phyloP scores from a whole-genome alignment of 37 sponge, comb jelly and placozoan species.

The Chondrosia reniformis region DNA sequence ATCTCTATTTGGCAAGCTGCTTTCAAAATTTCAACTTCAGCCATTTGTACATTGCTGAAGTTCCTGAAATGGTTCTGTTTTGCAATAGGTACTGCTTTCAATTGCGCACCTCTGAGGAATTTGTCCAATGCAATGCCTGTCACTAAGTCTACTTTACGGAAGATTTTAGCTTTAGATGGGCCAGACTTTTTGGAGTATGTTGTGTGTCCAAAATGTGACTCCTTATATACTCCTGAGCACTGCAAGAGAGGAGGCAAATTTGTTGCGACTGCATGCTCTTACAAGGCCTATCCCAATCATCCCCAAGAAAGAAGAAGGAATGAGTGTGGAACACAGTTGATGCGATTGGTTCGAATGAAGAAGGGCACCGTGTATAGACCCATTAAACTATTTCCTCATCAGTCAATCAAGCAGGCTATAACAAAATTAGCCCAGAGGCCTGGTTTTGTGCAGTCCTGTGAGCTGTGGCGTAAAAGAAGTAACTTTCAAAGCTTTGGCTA shows the following conservation, averaged over 20 bases:
- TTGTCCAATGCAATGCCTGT: neutral
- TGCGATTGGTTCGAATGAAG: neutral
- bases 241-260: conserved; percentile 27
- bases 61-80: conserved; percentile 35
- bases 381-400: conserved; percentile 34
- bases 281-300: conserved; percentile 53
- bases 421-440: conserved; percentile 12
- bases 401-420: conserved; percentile 7
- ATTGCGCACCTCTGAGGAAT: neutral
- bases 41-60: conserved; percentile 6
- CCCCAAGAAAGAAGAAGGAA: conserved; percentile 13
- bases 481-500: neutral
- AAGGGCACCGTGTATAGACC: conserved; percentile 18
- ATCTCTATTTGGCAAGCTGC: conserved; percentile 42
- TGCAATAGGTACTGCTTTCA: conserved; percentile 23
- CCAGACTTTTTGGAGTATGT: conserved; percentile 35
- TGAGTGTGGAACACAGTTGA: conserved; percentile 27
- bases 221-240: conserved; percentile 41
- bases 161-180: neutral
- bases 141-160: neutral
- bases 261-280: conserved; percentile 29
- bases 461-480: conserved; percentile 36
- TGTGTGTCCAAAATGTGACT: conserved; percentile 51
- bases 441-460: conserved; percentile 23
- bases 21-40: conserved; percentile 38